phyloP scores from a whole-genome alignment of 2,888 invertebrate species.

The Protodeltote pygarga region DNA sequence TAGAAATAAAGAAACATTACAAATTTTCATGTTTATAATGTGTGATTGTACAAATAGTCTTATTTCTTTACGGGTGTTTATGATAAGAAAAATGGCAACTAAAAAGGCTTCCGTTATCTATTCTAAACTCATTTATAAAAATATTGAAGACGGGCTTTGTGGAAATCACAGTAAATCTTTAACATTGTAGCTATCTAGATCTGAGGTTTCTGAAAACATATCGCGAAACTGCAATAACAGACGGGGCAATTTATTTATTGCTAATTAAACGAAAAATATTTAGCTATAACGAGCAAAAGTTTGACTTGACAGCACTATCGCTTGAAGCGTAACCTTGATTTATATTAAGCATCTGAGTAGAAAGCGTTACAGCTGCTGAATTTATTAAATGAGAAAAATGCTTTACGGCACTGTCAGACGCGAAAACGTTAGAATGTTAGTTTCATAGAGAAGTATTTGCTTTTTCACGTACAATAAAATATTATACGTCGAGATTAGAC shows the following conservation, averaged over 20 bases:
- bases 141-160: too few relatives aligned
- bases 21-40: too few relatives aligned
- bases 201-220: background rate
- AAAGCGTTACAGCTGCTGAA: constrained; percentile 65
- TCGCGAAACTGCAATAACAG: constrained; percentile 22
- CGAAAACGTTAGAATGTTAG: constrained; percentile 40
- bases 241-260: constrained; percentile 32
- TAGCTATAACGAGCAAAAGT: constrained; percentile 47
- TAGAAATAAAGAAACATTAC: too few relatives aligned
- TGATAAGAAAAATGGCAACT: too few relatives aligned
- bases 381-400: constrained; percentile 56
- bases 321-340: constrained; percentile 54
- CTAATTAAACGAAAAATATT: constrained; percentile 48
- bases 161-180: background rate
- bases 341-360: constrained; percentile 64
- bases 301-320: constrained; percentile 38
- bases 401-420: constrained; percentile 45
- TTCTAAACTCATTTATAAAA: too few relatives aligned
- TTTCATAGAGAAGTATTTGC: constrained; percentile 39
- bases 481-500: constrained; percentile 14
- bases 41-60: too few relatives aligned
- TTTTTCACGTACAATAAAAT: constrained; percentile 36
- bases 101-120: too few relatives aligned
- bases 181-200: constrained; percentile 7
- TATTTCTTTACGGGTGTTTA: too few relatives aligned